These are phyloP conservation scores for Hoplostethus mediterraneus DNA, from an alignment of 2,797 vertebrate genomes.

Conservation along the genomic window DNA sequence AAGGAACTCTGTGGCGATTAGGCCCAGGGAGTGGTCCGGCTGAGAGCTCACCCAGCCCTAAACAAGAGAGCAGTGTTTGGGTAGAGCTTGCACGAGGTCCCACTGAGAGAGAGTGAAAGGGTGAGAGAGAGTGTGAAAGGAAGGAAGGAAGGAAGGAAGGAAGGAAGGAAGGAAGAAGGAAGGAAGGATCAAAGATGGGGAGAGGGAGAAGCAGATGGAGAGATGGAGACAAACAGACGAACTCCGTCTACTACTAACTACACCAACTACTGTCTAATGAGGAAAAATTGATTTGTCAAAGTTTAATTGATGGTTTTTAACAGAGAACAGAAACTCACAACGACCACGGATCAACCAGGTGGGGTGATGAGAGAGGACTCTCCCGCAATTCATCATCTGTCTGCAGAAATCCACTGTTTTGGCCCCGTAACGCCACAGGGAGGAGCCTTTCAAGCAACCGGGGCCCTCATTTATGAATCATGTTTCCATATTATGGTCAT, in stretches of 20 bases:
- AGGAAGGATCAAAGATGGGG: neutral
- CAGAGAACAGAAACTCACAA: too few relatives aligned
- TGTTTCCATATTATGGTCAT: too few relatives aligned
- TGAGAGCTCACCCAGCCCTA: conserved; percentile 79
- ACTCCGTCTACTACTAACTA: neutral
- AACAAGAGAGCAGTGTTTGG: conserved; percentile 85
- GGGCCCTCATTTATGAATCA: too few relatives aligned
- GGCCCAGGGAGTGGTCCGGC: conserved; percentile 79
- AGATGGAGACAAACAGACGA: conserved; percentile 4
- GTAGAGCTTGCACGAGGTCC: conserved; percentile 80
- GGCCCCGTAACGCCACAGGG: neutral
- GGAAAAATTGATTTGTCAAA: neutral
- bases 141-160: conserved; percentile 24
- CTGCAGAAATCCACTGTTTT: too few relatives aligned
- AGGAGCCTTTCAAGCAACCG: too few relatives aligned
- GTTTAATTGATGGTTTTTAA: conserved; percentile 1
- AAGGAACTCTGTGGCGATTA: conserved; percentile 83
- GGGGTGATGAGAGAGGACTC: too few relatives aligned
- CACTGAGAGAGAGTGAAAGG: conserved; percentile 55
- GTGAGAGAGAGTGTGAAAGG: conserved; percentile 45
- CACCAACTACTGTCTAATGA: conserved; percentile 42
- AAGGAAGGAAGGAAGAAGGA: conserved; percentile 46
- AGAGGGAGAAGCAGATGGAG: conserved; percentile 22
- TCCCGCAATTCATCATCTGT: too few relatives aligned
- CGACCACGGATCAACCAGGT: too few relatives aligned